A percentile compares a stretch with the other conserved stretches of the same genome.
Evolutionary conservation across 2,113 vertebrate genomes (phyloP).

Genomic region (Leucopsar rothschildi): DNA sequence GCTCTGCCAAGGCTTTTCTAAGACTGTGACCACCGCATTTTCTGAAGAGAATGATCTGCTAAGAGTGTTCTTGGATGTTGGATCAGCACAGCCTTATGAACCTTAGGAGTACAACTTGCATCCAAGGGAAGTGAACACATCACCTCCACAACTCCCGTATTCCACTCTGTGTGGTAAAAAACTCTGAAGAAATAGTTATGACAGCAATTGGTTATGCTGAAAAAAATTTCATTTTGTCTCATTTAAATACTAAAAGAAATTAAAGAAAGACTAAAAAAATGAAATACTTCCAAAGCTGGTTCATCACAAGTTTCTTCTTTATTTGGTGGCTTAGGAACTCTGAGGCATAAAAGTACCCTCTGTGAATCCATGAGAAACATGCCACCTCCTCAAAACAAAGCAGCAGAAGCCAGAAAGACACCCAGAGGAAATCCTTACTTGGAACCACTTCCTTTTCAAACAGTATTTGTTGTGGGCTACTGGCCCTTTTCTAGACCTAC

Average conservation of each 20-base stretch:
- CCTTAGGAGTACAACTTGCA: background rate
- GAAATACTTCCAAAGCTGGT: background rate
- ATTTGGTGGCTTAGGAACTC: background rate
- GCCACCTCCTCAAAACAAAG: background rate
- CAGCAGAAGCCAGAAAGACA: background rate
- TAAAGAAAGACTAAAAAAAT: background rate
- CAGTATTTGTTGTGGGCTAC: background rate
- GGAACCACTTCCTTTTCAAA: background rate
- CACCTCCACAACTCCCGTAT: background rate
- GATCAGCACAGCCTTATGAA: rapidly evolving
- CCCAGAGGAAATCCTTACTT: background rate
- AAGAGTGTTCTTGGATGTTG: background rate
- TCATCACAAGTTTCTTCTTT: background rate
- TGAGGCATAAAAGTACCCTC: background rate
- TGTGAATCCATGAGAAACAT: background rate
- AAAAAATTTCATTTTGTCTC: background rate
- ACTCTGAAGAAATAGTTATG: background rate
- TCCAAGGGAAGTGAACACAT: background rate
- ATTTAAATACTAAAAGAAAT: background rate
- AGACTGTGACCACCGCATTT: background rate
- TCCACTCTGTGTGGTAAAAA: background rate
- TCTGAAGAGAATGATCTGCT: background rate
- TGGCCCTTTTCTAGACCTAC: background rate
- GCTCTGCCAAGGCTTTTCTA: background rate
- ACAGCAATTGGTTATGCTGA: background rate